phyloP scores from a whole-genome alignment of 2,888 invertebrate species.

The Schizaphis graminum region DNA sequence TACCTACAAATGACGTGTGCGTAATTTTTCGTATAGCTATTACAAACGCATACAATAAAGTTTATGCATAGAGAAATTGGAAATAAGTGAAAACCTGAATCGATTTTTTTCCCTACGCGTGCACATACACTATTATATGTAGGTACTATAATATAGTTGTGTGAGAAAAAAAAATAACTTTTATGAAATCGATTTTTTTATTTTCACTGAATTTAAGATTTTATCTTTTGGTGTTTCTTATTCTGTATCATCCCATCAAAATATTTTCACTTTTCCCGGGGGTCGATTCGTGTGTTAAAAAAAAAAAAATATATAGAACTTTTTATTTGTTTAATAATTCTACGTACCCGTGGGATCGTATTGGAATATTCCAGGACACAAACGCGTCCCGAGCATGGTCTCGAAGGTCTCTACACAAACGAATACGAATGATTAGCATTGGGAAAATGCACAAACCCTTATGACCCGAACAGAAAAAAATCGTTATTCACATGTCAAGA shows the following conservation, averaged over 20 bases:
- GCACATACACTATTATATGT: not conserved
- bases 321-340: conserved; percentile 58
- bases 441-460: conserved; percentile 35
- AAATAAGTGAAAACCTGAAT: conserved; percentile 11
- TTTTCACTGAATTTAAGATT: not conserved
- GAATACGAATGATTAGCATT: conserved; percentile 49
- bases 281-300: not conserved
- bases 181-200: not conserved
- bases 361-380: conserved; percentile 28
- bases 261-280: conserved; percentile 35
- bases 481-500: not conserved
- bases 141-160: not conserved
- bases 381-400: conserved; percentile 13
- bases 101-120: not conserved
- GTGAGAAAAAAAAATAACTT: conserved; percentile 12
- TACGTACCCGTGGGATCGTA: conserved; percentile 27
- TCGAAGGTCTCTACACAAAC: conserved; percentile 40
- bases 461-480: not conserved
- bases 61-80: not conserved
- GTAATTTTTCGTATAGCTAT: not conserved
- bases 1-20: not conserved
- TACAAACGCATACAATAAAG: not conserved
- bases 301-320: conserved; percentile 11
- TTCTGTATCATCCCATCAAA: conserved; percentile 24
- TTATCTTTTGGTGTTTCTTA: conserved; percentile 25